Evolutionary conservation across 2,113 vertebrate species (phyloP).

Genomic region (Pseudois nayaur): DNA sequence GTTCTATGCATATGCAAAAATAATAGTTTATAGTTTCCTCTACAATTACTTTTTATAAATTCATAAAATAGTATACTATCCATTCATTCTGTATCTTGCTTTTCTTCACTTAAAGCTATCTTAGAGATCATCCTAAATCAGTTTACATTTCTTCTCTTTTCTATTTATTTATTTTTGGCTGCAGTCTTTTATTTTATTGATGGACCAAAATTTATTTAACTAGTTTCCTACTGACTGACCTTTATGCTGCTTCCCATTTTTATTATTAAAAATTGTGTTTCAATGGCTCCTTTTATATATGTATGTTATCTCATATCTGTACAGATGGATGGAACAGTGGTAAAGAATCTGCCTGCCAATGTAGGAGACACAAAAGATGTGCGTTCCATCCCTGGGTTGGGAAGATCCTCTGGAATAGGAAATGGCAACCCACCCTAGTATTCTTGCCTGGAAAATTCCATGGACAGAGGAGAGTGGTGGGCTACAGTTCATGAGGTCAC

Average conservation of each 20-base stretch:
- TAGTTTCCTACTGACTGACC: background rate
- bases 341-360: background rate
- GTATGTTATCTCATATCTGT: background rate
- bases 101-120: background rate
- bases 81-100: background rate
- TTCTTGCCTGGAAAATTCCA: background rate
- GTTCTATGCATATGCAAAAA: background rate
- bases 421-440: background rate
- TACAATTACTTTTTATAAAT: background rate
- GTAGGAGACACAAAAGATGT: background rate
- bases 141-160: background rate
- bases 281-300: background rate
- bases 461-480: background rate
- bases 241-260: background rate
- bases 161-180: background rate
- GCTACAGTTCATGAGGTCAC: background rate
- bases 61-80: background rate
- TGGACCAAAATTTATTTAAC: background rate
- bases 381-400: background rate
- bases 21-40: background rate
- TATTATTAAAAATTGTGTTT: slow-evolving; percentile 23
- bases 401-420: background rate
- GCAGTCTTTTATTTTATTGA: background rate
- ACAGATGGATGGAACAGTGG: background rate
- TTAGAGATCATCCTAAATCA: background rate